These are phyloP conservation scores for Prunella fulvescens DNA, from an alignment of 2,113 vertebrate species.

Conservation along the genomic window DNA sequence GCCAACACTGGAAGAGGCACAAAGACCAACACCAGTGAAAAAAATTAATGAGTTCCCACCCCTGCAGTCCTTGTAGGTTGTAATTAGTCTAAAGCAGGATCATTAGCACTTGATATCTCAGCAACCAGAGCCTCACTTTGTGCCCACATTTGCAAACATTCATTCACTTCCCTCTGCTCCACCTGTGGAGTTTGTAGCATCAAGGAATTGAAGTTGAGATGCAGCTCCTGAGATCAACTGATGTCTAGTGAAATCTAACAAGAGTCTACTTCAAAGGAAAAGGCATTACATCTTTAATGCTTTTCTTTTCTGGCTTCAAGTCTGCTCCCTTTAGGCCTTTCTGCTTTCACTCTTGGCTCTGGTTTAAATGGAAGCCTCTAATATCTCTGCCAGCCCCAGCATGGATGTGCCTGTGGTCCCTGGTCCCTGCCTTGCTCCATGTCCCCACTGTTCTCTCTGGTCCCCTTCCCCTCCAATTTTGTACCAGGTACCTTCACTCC, in stretches of 20 bases:
- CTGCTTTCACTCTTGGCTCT: not conserved
- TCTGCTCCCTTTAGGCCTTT: not conserved
- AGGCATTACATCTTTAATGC: slow-evolving; percentile 8
- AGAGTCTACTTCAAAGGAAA: slow-evolving; percentile 18
- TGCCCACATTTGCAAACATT: not conserved
- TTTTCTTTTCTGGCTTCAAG: not conserved
- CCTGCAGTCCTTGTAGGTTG: not conserved
- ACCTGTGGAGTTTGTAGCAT: not conserved
- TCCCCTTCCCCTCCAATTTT: not conserved
- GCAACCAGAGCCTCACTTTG: not conserved
- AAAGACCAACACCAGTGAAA: not conserved
- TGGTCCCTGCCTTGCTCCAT: not conserved
- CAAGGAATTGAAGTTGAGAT: not conserved
- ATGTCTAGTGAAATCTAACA: not conserved
- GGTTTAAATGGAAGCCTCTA: not conserved
- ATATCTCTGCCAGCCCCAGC: not conserved
- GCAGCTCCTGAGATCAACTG: not conserved
- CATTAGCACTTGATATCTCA: not conserved
- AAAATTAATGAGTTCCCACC: slow-evolving; percentile 7
- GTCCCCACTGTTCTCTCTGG: not conserved
- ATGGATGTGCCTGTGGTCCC: rapidly evolving
- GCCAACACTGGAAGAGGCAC: not conserved
- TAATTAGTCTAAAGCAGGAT: slow-evolving; percentile 2
- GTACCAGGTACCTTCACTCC: not conserved
- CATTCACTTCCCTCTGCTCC: not conserved